A percentile compares a stretch with the other conserved stretches of the same genome.
phyloP scores from a whole-genome alignment of 1,140 invertebrate species.

The Gryon sp. region DNA sequence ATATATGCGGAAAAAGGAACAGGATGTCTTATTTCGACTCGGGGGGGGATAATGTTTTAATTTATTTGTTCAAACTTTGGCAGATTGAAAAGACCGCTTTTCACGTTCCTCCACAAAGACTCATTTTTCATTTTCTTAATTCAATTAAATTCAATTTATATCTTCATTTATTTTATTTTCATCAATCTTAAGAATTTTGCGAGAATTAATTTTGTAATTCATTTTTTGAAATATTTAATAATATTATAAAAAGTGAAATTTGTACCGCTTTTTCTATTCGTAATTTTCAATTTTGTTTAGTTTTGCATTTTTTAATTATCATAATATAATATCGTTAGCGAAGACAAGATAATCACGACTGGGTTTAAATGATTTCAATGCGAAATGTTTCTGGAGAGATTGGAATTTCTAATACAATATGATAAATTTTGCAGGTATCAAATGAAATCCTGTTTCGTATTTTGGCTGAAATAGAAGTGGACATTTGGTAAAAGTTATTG shows the following conservation, averaged over 20 bases:
- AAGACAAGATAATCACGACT: conserved; percentile 14
- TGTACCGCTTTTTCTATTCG: no score
- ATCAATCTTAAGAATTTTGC: no score
- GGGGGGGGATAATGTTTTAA: conserved; percentile 18
- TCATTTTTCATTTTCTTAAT: no score
- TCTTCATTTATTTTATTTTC: no score
- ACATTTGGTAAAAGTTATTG: conserved; percentile 13
- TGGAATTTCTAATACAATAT: conserved; percentile 21
- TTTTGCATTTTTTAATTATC: conserved; percentile 37
- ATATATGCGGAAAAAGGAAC: conserved; percentile 31
- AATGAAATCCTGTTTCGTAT: no score
- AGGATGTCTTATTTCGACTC: conserved; percentile 12
- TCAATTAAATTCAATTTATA: no score
- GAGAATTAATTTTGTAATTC: no score
- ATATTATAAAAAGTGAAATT: no score
- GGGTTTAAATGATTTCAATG: conserved; percentile 2
- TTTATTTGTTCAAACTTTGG: conserved; percentile 17
- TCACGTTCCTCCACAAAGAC: no score
- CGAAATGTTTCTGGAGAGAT: neutral
- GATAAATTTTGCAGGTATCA: neutral
- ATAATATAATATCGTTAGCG: conserved; percentile 30
- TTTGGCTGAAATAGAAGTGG: no score
- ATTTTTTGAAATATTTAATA: no score
- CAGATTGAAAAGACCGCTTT: neutral
- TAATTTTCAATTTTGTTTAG: no score